Conservation (phyloP, 2,797 vertebrate species). For the Agapornis canus region DNA sequence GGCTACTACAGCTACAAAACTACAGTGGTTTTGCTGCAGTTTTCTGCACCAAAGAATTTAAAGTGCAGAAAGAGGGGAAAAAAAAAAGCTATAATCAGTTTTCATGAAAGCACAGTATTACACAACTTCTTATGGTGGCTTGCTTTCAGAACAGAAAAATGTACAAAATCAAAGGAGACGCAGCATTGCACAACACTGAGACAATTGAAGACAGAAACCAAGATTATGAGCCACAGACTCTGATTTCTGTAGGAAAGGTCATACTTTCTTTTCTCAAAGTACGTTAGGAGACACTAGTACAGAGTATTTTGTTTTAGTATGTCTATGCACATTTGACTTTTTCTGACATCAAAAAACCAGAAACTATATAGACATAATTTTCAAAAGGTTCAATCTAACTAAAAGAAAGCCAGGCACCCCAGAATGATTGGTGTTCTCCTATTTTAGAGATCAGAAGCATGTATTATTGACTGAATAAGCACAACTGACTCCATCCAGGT, state of each 20-base stretch:
- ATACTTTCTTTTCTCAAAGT: neutral
- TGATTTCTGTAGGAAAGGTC: neutral
- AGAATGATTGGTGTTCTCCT: neutral
- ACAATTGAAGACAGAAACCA: conserved; percentile 39
- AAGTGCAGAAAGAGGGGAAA: neutral
- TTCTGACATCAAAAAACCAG: neutral
- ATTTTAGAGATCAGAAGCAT: neutral
- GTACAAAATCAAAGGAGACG: neutral
- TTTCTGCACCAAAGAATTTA: neutral
- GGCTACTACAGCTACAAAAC: neutral
- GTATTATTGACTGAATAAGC: neutral
- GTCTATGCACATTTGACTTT: neutral
- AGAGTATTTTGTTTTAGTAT: neutral
- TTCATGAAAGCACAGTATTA: neutral
- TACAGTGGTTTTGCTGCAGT: neutral
- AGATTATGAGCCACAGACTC: neutral
- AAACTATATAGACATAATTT: neutral
- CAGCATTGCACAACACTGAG: neutral
- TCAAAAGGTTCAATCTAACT: neutral
- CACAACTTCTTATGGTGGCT: neutral
- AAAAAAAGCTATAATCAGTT: neutral
- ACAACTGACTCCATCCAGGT: neutral
- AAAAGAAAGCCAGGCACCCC: neutral
- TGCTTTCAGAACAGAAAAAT: conserved; percentile 5
- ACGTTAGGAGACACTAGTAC: neutral